These are phyloP conservation scores for Hyphantria cunea DNA, from an alignment of 1,140 invertebrate genomes.

Conservation along the genomic window DNA sequence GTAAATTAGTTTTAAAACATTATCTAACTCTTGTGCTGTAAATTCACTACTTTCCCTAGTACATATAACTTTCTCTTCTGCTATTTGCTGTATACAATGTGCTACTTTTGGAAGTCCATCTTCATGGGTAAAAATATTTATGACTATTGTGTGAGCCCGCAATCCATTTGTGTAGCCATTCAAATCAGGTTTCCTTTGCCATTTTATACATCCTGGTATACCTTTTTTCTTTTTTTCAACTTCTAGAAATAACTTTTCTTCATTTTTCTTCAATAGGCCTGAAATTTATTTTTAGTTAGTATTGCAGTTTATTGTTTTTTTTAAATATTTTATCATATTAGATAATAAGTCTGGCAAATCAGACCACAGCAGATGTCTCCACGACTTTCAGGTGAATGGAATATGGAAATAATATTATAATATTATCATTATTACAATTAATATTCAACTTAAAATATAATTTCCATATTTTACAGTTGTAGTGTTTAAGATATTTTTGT, in stretches of 20 bases:
- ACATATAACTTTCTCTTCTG: constrained; percentile 46
- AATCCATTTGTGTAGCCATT: constrained; percentile 83
- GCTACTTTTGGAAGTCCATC: constrained; percentile 83
- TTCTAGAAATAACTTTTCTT: constrained; percentile 81
- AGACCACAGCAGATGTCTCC: too few species aligned
- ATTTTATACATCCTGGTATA: constrained; percentile 82
- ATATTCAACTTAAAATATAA: too few species aligned
- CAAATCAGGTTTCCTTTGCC: constrained; percentile 77
- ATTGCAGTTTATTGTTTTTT: too few species aligned
- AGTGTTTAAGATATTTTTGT: too few species aligned
- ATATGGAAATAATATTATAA: too few species aligned
- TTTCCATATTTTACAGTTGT: too few species aligned
- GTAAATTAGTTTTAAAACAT: constrained; percentile 72
- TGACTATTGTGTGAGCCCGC: constrained; percentile 71
- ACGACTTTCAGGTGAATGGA: too few species aligned
- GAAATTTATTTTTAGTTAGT: too few species aligned
- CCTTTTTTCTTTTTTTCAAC: constrained; percentile 79
- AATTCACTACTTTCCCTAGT: constrained; percentile 48
- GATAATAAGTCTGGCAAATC: too few species aligned
- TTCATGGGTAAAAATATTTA: constrained; percentile 70
- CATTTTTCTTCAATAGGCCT: constrained; percentile 83
- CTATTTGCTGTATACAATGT: constrained; percentile 62
- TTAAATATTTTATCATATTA: too few species aligned
- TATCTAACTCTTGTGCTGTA: constrained; percentile 76
- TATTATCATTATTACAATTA: too few species aligned